Evolutionary conservation across 2,888 invertebrate genomes (phyloP).

Genomic region (Pocota personata): DNA sequence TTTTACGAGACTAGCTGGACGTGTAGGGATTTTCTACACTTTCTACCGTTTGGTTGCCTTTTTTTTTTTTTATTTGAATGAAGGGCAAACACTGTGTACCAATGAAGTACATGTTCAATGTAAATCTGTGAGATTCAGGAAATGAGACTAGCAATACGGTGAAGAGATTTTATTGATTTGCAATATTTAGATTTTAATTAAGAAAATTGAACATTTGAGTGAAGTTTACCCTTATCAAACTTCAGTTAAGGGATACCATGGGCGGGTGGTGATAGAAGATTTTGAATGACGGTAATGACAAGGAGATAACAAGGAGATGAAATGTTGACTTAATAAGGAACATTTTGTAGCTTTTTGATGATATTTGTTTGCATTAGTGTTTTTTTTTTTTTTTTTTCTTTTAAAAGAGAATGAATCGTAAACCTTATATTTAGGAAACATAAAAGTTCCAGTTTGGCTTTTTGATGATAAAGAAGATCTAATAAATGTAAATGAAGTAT

Average conservation of each 20-base stretch:
- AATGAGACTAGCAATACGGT: neutral
- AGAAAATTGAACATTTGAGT: neutral
- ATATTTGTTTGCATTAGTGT: neutral
- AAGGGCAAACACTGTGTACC: neutral
- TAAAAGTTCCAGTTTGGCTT: no score
- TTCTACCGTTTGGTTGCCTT: neutral
- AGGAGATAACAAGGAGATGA: no score
- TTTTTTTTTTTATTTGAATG: constrained; percentile 1
- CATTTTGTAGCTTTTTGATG: neutral
- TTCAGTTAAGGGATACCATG: neutral
- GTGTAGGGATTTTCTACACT: constrained; percentile 16
- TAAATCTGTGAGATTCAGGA: neutral
- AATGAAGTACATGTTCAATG: neutral
- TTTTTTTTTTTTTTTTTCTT: neutral
- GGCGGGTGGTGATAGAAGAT: no score
- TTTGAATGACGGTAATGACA: no score
- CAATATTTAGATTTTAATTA: constrained; percentile 27
- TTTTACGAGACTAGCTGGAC: constrained; percentile 53
- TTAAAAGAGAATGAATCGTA: neutral
- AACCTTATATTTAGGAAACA: neutral
- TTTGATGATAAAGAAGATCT: no score
- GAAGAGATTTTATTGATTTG: constrained; percentile 2
- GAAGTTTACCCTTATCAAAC: neutral
- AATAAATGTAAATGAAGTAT: no score
- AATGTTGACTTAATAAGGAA: neutral